These are phyloP conservation scores for Paramuricea clavata DNA, from an alignment of 92 coral and sea anemone species.

Conservation along the genomic window DNA sequence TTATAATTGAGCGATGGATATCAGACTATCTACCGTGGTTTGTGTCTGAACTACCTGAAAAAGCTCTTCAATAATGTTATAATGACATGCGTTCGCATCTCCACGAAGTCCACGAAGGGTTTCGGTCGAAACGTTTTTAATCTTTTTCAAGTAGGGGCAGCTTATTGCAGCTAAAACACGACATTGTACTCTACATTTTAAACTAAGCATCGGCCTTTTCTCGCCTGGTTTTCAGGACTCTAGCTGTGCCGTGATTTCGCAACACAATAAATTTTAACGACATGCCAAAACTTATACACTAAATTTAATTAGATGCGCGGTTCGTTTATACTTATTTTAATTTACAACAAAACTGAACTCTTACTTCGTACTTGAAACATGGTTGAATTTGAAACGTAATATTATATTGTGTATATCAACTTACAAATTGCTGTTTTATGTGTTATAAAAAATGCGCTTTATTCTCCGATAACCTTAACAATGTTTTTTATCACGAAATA, in stretches of 20 bases:
- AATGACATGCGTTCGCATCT: too few species aligned
- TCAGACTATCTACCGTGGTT: conserved; percentile 25
- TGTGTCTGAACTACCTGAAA: background rate
- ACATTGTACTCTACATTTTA: too few species aligned
- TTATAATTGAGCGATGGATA: conserved; percentile 46
- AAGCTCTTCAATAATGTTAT: too few species aligned
- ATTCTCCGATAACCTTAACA: background rate
- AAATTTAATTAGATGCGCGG: background rate
- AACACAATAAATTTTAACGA: background rate
- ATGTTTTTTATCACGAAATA: too few species aligned
- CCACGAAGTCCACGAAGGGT: too few species aligned
- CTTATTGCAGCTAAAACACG: too few species aligned
- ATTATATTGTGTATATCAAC: background rate
- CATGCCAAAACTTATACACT: background rate
- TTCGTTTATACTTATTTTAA: background rate
- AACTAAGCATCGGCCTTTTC: too few species aligned
- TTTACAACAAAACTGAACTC: background rate
- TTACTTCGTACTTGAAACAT: background rate
- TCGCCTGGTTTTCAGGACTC: too few species aligned
- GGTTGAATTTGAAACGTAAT: background rate
- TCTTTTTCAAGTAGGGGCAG: too few species aligned
- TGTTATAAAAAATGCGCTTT: background rate
- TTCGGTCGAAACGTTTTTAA: too few species aligned
- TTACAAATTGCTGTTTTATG: background rate
- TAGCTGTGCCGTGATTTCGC: background rate